Conservation (phyloP, 2,113 vertebrate genomes). For the Notarius lentiginosus region DNA sequence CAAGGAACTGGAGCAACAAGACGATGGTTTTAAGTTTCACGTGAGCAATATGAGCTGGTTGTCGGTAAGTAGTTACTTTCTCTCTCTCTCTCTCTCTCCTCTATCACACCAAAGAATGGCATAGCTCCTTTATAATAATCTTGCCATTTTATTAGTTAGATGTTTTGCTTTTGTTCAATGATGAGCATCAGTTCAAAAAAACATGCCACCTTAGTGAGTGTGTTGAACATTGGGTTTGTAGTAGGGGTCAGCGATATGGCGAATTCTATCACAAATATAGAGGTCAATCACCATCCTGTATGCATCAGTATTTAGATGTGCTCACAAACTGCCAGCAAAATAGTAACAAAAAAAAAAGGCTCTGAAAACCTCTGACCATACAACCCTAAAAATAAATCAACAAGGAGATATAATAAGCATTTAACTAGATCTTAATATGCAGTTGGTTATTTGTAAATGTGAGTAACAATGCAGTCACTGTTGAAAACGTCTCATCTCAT, state of each 20-base stretch:
- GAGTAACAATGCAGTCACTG: background rate
- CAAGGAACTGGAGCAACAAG: background rate
- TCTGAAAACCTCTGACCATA: background rate
- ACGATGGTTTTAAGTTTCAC: background rate
- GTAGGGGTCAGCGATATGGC: background rate
- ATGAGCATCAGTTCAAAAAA: background rate
- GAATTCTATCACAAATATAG: background rate
- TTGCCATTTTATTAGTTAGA: background rate
- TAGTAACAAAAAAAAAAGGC: background rate
- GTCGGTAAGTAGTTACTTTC: slow-evolving; percentile 31
- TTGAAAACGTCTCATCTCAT: too few species aligned
- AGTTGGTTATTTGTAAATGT: background rate
- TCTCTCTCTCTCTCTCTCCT: background rate
- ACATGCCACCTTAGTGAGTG: background rate
- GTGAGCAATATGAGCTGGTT: slow-evolving; percentile 6
- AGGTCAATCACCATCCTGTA: background rate
- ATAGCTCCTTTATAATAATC: background rate
- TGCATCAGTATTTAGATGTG: background rate
- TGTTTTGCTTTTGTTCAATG: background rate
- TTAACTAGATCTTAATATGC: background rate
- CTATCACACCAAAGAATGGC: background rate
- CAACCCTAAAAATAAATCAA: background rate
- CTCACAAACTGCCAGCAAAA: background rate
- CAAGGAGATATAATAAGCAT: background rate
- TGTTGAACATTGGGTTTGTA: background rate